A percentile compares a stretch with the other conserved stretches of the same genome.
phyloP scores from a whole-genome alignment of 2,888 invertebrate genomes.

The Agrotis ipsilon region DNA sequence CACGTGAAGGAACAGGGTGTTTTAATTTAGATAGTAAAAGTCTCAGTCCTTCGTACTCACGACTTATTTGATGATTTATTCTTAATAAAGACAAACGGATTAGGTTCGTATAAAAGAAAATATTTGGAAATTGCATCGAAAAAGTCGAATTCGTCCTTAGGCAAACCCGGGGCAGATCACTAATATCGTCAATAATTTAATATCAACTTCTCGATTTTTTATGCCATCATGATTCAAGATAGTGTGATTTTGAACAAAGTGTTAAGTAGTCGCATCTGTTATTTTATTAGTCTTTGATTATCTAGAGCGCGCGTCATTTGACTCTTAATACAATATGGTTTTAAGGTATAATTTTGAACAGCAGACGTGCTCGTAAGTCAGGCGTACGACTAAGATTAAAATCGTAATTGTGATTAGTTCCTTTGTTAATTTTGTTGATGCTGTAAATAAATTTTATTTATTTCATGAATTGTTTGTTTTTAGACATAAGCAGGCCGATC shows the following conservation, averaged over 20 bases:
- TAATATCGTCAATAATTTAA: background rate
- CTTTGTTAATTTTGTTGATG: constrained; percentile 49
- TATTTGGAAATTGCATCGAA: no score
- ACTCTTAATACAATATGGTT: background rate
- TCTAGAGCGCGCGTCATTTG: background rate
- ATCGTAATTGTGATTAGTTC: constrained; percentile 14
- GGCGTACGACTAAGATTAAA: background rate
- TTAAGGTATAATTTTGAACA: background rate
- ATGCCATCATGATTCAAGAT: background rate
- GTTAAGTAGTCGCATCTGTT: background rate
- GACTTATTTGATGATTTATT: no score
- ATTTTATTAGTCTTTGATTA: background rate
- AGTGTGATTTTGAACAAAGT: background rate
- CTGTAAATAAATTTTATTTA: constrained; percentile 61
- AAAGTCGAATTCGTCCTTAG: no score
- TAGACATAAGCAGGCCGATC: no score
- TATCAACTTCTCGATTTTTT: background rate
- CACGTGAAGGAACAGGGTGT: no score
- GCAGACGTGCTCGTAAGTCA: background rate
- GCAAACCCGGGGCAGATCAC: no score
- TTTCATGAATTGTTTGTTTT: constrained; percentile 9
- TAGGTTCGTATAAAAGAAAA: no score
- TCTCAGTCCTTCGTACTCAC: no score
- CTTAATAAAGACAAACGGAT: no score
- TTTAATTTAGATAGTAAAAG: no score